These are phyloP conservation scores for Rhagologus leucostigma DNA, from an alignment of 2,113 vertebrate species.

Conservation along the genomic window DNA sequence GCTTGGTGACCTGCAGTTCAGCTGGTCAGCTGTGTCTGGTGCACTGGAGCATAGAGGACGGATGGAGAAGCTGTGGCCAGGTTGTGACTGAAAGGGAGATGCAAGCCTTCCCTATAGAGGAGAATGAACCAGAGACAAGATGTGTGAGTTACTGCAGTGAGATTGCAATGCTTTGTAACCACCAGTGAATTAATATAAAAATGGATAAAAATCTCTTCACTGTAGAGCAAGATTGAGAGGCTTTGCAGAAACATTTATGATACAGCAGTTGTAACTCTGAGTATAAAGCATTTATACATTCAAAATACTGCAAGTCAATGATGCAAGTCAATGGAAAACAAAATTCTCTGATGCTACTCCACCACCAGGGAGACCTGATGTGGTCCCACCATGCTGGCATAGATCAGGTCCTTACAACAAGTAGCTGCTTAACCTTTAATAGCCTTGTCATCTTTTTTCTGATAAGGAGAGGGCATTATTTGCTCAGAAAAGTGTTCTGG, in stretches of 20 bases:
- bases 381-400: not conserved
- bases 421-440: not conserved
- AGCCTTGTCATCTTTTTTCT: not conserved
- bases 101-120: not conserved
- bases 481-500: not conserved
- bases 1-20: not conserved
- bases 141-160: not conserved
- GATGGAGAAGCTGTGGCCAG: not conserved
- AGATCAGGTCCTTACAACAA: not conserved
- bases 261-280: not conserved
- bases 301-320: not conserved
- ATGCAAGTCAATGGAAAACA: not conserved
- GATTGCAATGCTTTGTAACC: not conserved
- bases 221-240: not conserved
- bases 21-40: not conserved
- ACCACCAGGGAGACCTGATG: not conserved
- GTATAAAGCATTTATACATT: not conserved
- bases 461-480: not conserved
- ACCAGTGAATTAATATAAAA: not conserved
- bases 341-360: not conserved
- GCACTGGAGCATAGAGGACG: rapidly evolving
- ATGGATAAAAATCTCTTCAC: not conserved
- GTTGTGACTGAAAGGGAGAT: not conserved
- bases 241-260: not conserved
- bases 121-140: not conserved